Evolutionary conservation across 2,888 invertebrate genomes (phyloP), one percentile per base, ranked within the genome.

Genomic region (Opisthograptis luteolata): DNA sequence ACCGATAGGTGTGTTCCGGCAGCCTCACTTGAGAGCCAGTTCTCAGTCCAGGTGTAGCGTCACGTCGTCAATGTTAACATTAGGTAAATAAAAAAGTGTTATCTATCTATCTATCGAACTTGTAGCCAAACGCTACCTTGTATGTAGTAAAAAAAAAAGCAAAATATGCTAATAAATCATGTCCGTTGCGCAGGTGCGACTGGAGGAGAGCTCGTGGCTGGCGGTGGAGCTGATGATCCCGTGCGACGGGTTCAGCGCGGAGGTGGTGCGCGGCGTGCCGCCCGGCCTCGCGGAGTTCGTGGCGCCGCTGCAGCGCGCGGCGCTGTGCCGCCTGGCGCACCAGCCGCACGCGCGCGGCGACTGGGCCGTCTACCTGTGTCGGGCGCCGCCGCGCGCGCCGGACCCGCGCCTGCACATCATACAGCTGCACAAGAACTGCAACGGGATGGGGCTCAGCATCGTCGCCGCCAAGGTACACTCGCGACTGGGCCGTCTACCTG

Each of bases 381-480:
- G 94, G 93, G 76, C 93, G 92, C 94, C 58, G 92, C 94, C 93
- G 94, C 57, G 92, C 93, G 93, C 93, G 91, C 93, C 93, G 8
- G 92, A 91, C 41, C 92, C 66, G 17, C 57, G 62, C 25, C 91
- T 97, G 50, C 95, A 96, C 76, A 93, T 96, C 44, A 96, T 99
- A 66, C 95, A 97, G 76, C 92, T 99, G 58, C 95, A 97, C 79
- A 99, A 99, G 90, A 97, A 97, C 72, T 95, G 96, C 56, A 97
- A 96, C 73, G 99, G 99, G 58, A 98, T 99, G 96, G 99, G 99
- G 7, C 93, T 99, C 67, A 99, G 98, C 75, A 99, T 99, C 70
- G 99, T 99, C 2, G 99, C 99, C 6, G 99, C 99, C 15, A 98
- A 98, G 93, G 96, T 96, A n/a, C n/a, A n/a, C n/a, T 13, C 7